Evolutionary conservation across 2,797 vertebrate species (phyloP).

Genomic region (Eulemur albifrons): DNA sequence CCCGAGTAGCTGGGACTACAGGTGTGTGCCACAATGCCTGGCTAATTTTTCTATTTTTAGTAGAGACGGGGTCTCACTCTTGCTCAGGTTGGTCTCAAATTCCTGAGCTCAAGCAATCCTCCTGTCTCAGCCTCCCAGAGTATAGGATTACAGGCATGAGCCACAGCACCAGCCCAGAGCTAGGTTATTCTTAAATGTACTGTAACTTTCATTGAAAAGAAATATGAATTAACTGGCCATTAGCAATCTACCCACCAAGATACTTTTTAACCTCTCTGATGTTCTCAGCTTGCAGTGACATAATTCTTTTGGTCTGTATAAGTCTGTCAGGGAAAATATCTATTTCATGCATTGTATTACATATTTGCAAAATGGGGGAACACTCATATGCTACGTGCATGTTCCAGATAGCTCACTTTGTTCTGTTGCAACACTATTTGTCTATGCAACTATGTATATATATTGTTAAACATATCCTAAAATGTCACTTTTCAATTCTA

Average conservation of each 20-base stretch:
- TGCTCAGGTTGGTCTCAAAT: too few species aligned
- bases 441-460: neutral
- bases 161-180: too few species aligned
- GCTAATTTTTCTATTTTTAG: too few species aligned
- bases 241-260: constrained; percentile 30
- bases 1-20: too few species aligned
- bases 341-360: neutral
- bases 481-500: constrained; percentile 45
- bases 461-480: neutral
- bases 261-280: neutral
- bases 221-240: neutral
- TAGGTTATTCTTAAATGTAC: neutral
- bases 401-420: neutral
- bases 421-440: neutral
- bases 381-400: neutral
- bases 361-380: neutral
- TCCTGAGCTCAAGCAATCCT: too few species aligned
- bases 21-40: too few species aligned
- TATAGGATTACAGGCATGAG: too few species aligned
- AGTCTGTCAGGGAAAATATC: neutral
- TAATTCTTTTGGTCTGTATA: neutral
- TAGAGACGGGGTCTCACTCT: too few species aligned
- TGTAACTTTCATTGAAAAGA: constrained; percentile 9
- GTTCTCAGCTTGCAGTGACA: constrained; percentile 1
- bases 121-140: too few species aligned